Base-by-base conservation (phyloP, 2,113 vertebrate genomes). In the Mormyrus lacerda region DNA sequence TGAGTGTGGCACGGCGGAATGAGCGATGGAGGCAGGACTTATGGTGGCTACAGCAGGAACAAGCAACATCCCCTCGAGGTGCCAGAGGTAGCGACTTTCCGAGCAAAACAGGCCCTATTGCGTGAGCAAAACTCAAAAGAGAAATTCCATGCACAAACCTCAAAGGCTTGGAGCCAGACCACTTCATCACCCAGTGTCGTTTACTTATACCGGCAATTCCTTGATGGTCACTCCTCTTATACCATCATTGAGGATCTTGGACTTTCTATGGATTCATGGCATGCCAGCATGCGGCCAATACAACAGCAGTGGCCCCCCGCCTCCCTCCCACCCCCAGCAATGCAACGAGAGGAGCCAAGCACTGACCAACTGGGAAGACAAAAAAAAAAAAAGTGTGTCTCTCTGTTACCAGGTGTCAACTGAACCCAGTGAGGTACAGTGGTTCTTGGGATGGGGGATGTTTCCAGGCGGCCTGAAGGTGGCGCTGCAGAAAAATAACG, bases 271-370 rank as follows among this genome's bases (percentile, higher is more conserved):
- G 82, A 84, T 87, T 90, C 86, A 91, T 91, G 89, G 13, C 95
- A 95, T 95, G 95, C 94, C 87, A 92, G 86, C 95, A 95, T 95
- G 94, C 95, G 94, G 90, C 92, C 91, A 94, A 93, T 92, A 89
- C 42, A 91, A 86, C 83, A 93, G 91, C 90, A 88, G 89, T 91
- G 17, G 35, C 73, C 84, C 53, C 76, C 51, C 73, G 51, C 65
- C 88, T 2, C 3, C 0, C 53, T 8, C 0, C 4, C 17, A 15
- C 47, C 58, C 44, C 87, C 87, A 90, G 90, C 92, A 91, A 93
- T 91, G 91, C 90, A 87, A 85, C 21, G 65, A 27, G 51, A 89
- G 53, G 65, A 92, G 92, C 90, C 39, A 93, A 93, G 93, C 93
- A 83, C 58, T 87, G 91, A 91, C 88, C 91, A 89, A 90, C 91